These are phyloP conservation scores for Drosophila lacicola DNA, from an alignment of 2,888 invertebrate species.

Conservation along the genomic window DNA sequence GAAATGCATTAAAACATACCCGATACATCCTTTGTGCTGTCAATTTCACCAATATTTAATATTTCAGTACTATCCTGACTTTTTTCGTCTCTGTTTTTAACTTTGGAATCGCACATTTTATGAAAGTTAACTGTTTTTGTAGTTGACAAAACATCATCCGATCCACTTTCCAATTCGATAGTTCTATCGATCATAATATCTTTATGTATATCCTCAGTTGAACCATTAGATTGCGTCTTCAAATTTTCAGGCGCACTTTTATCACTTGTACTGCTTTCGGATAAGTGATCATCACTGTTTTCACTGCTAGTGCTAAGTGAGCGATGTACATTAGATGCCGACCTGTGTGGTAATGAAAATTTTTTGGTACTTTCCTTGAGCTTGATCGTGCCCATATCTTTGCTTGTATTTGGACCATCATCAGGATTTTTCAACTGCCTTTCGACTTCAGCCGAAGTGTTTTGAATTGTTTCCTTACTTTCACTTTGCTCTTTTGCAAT, in stretches of 20 bases:
- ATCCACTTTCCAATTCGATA: conserved; percentile 25
- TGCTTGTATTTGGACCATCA: conserved; percentile 13
- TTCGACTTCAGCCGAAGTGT: conserved; percentile 17
- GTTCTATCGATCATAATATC: conserved; percentile 38
- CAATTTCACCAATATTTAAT: conserved; percentile 33
- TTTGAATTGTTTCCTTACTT: conserved; percentile 37
- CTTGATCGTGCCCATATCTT: conserved; percentile 1
- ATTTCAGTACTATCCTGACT: conserved; percentile 29
- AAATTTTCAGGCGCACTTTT: conserved; percentile 83
- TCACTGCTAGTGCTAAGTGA: conserved; percentile 73
- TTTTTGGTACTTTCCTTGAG: conserved; percentile 28
- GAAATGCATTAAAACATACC: conserved; percentile 56
- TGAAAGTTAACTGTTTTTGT: conserved; percentile 26
- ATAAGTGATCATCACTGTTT: conserved; percentile 69
- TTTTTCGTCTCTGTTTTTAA: conserved; percentile 31
- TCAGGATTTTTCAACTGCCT: conserved; percentile 40
- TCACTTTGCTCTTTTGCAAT: conserved; percentile 40
- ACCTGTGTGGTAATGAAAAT: conserved; percentile 38
- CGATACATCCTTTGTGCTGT: conserved; percentile 66
- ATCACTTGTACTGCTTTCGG: conserved; percentile 82
- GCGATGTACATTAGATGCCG: conserved; percentile 53
- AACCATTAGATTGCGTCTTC: conserved; percentile 56
- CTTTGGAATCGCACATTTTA: conserved; percentile 25
- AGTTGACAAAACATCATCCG: conserved; percentile 36
- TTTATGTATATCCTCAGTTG: conserved; percentile 41